phyloP scores from a whole-genome alignment of 2,797 vertebrate genomes.

The Allobates femoralis region DNA sequence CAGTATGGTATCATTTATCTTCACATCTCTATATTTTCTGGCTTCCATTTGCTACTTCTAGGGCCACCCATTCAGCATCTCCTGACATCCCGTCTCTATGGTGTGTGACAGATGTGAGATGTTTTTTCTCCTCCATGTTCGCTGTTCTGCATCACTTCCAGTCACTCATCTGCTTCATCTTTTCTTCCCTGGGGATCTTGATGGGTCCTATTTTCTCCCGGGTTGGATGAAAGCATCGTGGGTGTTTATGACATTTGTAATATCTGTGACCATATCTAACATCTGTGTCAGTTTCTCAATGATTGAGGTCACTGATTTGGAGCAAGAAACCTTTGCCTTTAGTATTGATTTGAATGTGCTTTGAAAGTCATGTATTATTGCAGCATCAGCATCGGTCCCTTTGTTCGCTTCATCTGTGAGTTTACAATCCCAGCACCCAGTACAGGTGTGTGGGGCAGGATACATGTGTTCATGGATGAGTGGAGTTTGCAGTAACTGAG shows the following conservation, averaged over 20 bases:
- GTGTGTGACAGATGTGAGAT: constrained; percentile 32
- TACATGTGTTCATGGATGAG: background rate
- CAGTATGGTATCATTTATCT: background rate
- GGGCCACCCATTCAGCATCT: background rate
- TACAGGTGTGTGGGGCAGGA: background rate
- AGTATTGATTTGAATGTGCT: constrained; percentile 7
- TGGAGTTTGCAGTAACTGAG: background rate
- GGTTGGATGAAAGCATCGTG: background rate
- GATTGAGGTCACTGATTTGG: constrained; percentile 5
- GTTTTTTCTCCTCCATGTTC: constrained; percentile 4
- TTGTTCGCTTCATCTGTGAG: background rate
- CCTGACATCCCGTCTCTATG: background rate
- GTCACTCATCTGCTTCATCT: constrained; percentile 39
- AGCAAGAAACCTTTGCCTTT: background rate
- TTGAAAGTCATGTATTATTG: constrained; percentile 11
- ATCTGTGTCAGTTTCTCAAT: background rate
- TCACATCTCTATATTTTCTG: background rate
- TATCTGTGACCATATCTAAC: constrained; percentile 5
- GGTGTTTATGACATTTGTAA: constrained; percentile 13
- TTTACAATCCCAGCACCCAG: background rate
- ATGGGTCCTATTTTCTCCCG: background rate
- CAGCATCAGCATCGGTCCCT: background rate
- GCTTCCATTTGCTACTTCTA: background rate
- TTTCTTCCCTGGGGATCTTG: background rate
- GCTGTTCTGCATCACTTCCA: constrained; percentile 22